A percentile compares a stretch with the other conserved stretches of the same genome.
Conservation (phyloP, 2,888 invertebrate species). For the Sinelater perroti region DNA sequence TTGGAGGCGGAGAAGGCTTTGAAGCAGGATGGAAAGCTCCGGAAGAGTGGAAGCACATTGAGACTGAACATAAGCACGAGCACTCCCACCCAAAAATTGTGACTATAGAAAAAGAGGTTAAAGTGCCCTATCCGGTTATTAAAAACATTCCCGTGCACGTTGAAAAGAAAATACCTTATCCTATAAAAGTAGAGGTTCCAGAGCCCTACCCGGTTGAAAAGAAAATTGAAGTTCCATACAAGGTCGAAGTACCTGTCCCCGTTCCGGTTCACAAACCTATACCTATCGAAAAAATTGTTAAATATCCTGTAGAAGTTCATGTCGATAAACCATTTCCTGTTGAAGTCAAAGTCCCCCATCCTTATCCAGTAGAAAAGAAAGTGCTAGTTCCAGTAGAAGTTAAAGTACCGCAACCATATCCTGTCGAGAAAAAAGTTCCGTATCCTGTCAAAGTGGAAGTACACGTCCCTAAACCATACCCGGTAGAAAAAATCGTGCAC, state of each 20-base stretch:
- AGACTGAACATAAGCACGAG: slow-evolving; percentile 8
- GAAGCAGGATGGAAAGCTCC: slow-evolving; percentile 21
- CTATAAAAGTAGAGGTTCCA: slow-evolving; percentile 52
- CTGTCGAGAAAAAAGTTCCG: slow-evolving; percentile 72
- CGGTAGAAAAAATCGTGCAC: slow-evolving; percentile 75
- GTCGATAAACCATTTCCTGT: slow-evolving; percentile 71
- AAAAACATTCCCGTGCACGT: slow-evolving; percentile 70
- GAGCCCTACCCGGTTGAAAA: slow-evolving; percentile 74
- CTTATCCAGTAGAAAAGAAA: slow-evolving; percentile 75
- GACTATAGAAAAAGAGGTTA: slow-evolving; percentile 71
- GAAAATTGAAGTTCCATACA: slow-evolving; percentile 72
- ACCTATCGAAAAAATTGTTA: slow-evolving; percentile 78
- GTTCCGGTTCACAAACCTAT: slow-evolving; percentile 64
- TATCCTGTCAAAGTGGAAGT: slow-evolving; percentile 72
- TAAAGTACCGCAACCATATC: slow-evolving; percentile 72
- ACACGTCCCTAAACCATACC: slow-evolving; percentile 74
- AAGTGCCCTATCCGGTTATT: slow-evolving; percentile 73
- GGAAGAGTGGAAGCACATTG: neutral
- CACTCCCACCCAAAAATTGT: slow-evolving; percentile 14
- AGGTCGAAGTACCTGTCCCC: slow-evolving; percentile 66
- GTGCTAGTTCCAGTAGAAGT: slow-evolving; percentile 74
- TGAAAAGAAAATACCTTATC: slow-evolving; percentile 61
- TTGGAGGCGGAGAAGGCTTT: slow-evolving; percentile 8
- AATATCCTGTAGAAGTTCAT: slow-evolving; percentile 70
- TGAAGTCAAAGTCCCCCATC: slow-evolving; percentile 75